Conservation (phyloP, 2,113 vertebrate genomes). For the Paramormyrops kingsleyae region DNA sequence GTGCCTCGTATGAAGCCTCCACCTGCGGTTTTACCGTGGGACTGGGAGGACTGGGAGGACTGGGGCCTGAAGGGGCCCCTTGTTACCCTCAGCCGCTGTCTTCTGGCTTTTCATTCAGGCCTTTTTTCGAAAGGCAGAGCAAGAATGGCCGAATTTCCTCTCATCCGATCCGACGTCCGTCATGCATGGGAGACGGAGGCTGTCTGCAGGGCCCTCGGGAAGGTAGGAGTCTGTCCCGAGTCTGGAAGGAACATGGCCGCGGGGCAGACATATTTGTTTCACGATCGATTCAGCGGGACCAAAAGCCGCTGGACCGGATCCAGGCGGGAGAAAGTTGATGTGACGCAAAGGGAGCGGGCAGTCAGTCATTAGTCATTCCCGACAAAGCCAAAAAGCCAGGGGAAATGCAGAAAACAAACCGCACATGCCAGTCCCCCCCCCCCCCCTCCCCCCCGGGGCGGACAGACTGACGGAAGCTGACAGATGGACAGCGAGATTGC, state of each 20-base stretch:
- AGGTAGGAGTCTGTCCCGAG: too few species aligned
- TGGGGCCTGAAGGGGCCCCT: not conserved
- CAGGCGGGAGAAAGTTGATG: not conserved
- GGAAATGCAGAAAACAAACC: not conserved
- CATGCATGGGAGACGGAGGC: not conserved
- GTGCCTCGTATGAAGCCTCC: not conserved
- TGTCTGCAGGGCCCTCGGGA: not conserved
- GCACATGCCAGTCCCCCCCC: not conserved
- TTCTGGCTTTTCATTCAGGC: not conserved
- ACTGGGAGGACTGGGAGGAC: not conserved
- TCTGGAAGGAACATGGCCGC: not conserved
- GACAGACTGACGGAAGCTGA: conserved; percentile 5
- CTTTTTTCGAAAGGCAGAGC: not conserved
- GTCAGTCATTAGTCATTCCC: conserved; percentile 10
- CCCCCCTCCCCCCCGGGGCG: not conserved
- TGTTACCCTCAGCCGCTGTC: not conserved
- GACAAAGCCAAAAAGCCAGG: not conserved
- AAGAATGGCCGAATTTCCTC: not conserved
- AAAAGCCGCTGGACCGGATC: not conserved
- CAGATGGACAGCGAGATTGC: conserved; percentile 7
- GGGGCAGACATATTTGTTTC: not conserved
- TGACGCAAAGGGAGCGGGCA: not conserved
- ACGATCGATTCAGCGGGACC: conserved; percentile 5
- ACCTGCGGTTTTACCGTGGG: not conserved
- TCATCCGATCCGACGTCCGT: not conserved